Evolutionary conservation across 2,113 vertebrate genomes (phyloP).

Genomic region (Barbus barbus): DNA sequence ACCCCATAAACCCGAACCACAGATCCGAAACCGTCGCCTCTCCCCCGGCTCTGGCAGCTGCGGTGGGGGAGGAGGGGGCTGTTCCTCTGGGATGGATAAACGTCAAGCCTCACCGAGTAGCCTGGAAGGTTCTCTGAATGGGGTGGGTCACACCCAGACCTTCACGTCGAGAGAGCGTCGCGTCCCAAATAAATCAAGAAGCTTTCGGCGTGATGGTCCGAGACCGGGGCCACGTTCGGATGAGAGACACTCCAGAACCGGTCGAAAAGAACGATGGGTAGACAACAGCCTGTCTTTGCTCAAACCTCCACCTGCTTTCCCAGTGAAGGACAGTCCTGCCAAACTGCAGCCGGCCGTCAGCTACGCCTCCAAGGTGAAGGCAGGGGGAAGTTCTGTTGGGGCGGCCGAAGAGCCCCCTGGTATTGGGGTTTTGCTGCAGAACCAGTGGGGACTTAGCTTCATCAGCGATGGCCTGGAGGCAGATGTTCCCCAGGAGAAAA

Average conservation of each 20-base stretch:
- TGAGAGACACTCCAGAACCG: conserved; percentile 63
- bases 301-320: conserved; percentile 82
- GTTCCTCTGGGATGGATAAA: conserved; percentile 63
- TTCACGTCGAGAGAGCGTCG: conserved; percentile 67
- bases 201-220: conserved; percentile 65
- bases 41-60: conserved; percentile 76
- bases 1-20: conserved; percentile 76
- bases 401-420: conserved; percentile 74
- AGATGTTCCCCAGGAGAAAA: conserved; percentile 15
- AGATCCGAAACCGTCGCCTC: conserved; percentile 80
- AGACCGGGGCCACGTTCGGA: conserved; percentile 45
- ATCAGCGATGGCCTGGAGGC: conserved; percentile 73
- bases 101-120: conserved; percentile 58
- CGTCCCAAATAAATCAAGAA: conserved; percentile 66
- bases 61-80: conserved; percentile 73
- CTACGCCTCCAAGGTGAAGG: conserved; percentile 87
- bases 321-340: conserved; percentile 84
- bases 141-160: conserved; percentile 52
- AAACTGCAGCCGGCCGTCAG: conserved; percentile 83
- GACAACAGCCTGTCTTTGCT: conserved; percentile 78
- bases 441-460: conserved; percentile 85
- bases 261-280: conserved; percentile 69
- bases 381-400: conserved; percentile 63
- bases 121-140: conserved; percentile 48
- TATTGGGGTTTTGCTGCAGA: conserved; percentile 82